Conservation (phyloP, 2,797 vertebrate genomes). For the Bucorvus abyssinicus region DNA sequence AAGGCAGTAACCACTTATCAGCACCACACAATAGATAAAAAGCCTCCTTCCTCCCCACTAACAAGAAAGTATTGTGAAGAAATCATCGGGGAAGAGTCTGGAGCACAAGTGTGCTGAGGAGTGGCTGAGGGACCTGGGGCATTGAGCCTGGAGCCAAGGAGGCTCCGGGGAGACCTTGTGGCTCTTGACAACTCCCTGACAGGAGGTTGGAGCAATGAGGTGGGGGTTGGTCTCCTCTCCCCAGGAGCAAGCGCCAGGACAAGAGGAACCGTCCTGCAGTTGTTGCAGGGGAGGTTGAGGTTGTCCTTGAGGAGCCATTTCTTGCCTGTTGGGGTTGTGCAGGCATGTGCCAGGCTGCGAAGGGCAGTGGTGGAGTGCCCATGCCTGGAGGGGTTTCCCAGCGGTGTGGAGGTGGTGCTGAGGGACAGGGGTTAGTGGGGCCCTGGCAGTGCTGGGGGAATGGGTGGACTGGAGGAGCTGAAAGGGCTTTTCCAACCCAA, state of each 20-base stretch:
- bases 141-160: neutral
- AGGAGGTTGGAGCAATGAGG: neutral
- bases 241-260: neutral
- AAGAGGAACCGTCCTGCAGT: neutral
- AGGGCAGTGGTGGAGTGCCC: neutral
- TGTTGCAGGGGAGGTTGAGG: neutral
- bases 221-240: neutral
- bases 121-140: neutral
- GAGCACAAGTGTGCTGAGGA: neutral
- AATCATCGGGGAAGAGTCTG: neutral
- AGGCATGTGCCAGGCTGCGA: neutral
- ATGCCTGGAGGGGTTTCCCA: neutral
- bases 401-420: neutral
- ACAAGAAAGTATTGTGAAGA: neutral
- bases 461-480: neutral
- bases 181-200: neutral
- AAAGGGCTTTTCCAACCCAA: neutral
- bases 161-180: neutral
- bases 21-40: neutral
- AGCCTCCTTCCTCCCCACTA: neutral
- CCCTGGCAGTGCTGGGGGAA: neutral
- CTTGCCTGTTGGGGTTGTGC: neutral
- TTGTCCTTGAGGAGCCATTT: neutral
- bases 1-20: neutral
- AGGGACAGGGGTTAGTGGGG: neutral